Conservation (phyloP, 2,888 invertebrate species). For the Pristionchus exspectatus region DNA sequence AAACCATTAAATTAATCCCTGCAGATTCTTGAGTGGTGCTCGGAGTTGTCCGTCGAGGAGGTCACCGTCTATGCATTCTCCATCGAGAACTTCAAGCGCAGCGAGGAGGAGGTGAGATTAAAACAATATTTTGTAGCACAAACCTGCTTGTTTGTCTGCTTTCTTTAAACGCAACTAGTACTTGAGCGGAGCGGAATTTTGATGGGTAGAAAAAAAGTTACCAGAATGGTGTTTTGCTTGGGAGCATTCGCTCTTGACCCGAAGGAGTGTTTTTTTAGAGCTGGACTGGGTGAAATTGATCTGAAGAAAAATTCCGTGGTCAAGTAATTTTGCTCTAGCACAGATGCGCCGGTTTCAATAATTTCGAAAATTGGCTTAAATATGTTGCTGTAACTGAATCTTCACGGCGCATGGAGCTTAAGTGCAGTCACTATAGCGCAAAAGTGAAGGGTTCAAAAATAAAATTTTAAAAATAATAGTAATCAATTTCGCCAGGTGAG, state of each 20-base stretch:
- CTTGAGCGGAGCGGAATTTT: too few species aligned
- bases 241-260: neutral
- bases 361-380: neutral
- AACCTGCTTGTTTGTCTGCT: constrained; percentile 78
- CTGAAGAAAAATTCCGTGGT: neutral
- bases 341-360: too few species aligned
- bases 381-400: too few species aligned
- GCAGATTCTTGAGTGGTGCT: constrained; percentile 90
- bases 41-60: constrained; percentile 92
- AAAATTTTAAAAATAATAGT: neutral
- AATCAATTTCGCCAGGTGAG: neutral
- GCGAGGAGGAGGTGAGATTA: constrained; percentile 74
- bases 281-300: neutral
- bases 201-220: too few species aligned
- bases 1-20: too few species aligned
- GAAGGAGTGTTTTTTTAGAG: neutral
- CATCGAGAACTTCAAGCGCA: constrained; percentile 96
- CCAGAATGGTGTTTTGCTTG: too few species aligned
- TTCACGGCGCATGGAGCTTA: too few species aligned
- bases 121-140: constrained; percentile 80
- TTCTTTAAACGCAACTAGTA: neutral
- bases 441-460: neutral
- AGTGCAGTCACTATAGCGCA: neutral
- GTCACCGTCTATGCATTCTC: constrained; percentile 99
- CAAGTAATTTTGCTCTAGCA: too few species aligned